Base-by-base conservation (phyloP, 2,888 invertebrate species). In the Aphrophora alni region DNA sequence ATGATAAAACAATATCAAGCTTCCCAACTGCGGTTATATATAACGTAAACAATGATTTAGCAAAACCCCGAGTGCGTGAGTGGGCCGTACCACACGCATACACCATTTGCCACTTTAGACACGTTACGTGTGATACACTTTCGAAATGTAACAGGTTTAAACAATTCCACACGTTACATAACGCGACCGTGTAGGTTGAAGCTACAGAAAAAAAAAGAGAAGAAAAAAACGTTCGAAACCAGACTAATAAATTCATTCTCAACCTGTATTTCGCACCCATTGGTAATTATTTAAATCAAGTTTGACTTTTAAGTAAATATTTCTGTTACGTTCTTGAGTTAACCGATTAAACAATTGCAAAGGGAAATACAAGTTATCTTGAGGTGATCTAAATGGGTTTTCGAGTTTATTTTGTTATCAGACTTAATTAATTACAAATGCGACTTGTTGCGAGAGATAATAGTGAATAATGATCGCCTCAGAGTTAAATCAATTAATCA, bases 391-490 rank as follows among this genome's bases (percentile, higher is more conserved):
- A 59, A 59, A 59, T 59, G 59, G 59, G 59, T 59, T 59, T 59
- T 21, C 12, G 59, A 59, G 59, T 59, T 59, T 59, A 59, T 59
- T 59, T 21, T 21, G 21, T 59, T 59, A 59, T 59, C 59, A 21
- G 33, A 5, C 8, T 59, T 59, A 59, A 59, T 59, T 59, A 59
- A 59, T 59, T 59, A 21, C 59, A 21, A 59, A 59, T 21, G 14
- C 59, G 59, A 59, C 59, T 59, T 59, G 59, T 59, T 59, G 59
- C 59, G 59, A 21, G 21, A 59, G 59, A 59, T 59, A 59, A 59
- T 59, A 21, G 21, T 59, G 59, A 59, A 59, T 59, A 59, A 59
- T 59, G 59, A 59, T 21, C n/a, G 59, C 4, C 21, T 21, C 59
- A 3, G 59, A 10, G 21, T 3, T 4, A 2, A 59, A 59, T 59